Percentiles rank a stretch among this genome's conserved stretches.
phyloP scores from a whole-genome alignment of 2,888 invertebrate species.

The Amphimallon solstitiale region DNA sequence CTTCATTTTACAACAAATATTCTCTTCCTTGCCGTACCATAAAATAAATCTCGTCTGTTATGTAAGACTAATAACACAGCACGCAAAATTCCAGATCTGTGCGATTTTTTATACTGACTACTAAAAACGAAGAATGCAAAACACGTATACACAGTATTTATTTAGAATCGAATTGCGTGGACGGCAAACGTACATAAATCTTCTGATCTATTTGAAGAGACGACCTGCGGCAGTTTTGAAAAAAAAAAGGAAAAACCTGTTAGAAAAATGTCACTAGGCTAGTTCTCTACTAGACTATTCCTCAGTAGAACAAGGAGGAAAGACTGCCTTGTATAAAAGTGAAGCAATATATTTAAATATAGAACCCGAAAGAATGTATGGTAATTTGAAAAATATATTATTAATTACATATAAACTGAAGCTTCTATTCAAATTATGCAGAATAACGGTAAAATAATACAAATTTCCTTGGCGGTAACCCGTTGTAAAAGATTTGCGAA shows the following conservation, averaged over 20 bases:
- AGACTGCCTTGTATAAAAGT: constrained; percentile 4
- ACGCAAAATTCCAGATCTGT: constrained; percentile 22
- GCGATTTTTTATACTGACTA: constrained; percentile 14
- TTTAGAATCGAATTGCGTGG: constrained; percentile 25
- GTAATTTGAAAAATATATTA: constrained; percentile 14
- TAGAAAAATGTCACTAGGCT: constrained; percentile 32
- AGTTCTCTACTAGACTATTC: constrained; percentile 23
- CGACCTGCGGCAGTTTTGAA: constrained; percentile 9
- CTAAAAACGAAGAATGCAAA: constrained; percentile 23
- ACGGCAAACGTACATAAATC: constrained; percentile 26
- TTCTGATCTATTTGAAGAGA: constrained; percentile 32
- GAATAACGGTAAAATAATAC: constrained; percentile 20
- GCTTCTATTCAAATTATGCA: constrained; percentile 19
- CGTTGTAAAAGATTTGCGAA: constrained; percentile 11
- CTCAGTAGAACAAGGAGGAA: background rate
- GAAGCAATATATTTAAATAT: constrained; percentile 12
- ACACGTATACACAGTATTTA: constrained; percentile 21
- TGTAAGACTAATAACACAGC: constrained; percentile 18
- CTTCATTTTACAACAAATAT: constrained; percentile 6
- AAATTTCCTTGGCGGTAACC: background rate
- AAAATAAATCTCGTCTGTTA: constrained; percentile 21
- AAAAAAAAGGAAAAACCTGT: constrained; percentile 29
- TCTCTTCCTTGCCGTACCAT: background rate
- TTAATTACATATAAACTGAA: constrained; percentile 13
- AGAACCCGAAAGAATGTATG: constrained; percentile 6